Base-by-base conservation (phyloP, 2,113 vertebrate genomes). In the Macrotis lagotis region DNA sequence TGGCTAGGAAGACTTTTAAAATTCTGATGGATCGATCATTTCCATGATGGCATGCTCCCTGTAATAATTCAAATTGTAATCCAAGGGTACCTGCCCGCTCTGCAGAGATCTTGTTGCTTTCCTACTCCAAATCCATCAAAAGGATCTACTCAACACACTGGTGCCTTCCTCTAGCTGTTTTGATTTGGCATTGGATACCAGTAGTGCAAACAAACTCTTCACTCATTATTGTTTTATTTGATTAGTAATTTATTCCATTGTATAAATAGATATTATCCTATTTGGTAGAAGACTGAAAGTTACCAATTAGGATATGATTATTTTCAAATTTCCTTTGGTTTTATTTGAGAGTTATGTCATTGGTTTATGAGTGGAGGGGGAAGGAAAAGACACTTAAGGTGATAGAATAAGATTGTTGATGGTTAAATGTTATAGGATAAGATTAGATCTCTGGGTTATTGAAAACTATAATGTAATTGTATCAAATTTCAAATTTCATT, bases 291-390 rank as follows among this genome's bases (percentile, higher is more conserved):
- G 37, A 7, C 66, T 44, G 37, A 74, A 74, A 31, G 52, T 92
- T 96, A 94, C 83, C 94, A 50, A 74, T 92, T 92, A 24, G 2
- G 0, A 83, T 96, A 96, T 48, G 7, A 91, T 47, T 93, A 48
- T 90, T 95, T 95, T 66, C 53, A 92, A 25, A 44, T 90, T 74
- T 88, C 89, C 88, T 94, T 95, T 95, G 26, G 88, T 94, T 92
- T 96, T 96, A 66, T 51, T 90, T 91, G 52, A 0, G 19, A 49
- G 92, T 26, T 37, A 93, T 55, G 91, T 93, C 47, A 8, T 90
- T 94, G 50, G 66, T 26, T 74, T 74, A 5, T n/a, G 6, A 74
- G 1, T 74, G n/a, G 66, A 16, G 10, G 50, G 50, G 50, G 5
- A 10, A 10, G 55, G 19, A 19, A 74, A 24, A 74, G 66, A 22